A percentile compares a stretch with the other conserved stretches of the same genome.
Evolutionary conservation across 2,113 vertebrate genomes (phyloP).

Genomic region (Camelus bactrianus): DNA sequence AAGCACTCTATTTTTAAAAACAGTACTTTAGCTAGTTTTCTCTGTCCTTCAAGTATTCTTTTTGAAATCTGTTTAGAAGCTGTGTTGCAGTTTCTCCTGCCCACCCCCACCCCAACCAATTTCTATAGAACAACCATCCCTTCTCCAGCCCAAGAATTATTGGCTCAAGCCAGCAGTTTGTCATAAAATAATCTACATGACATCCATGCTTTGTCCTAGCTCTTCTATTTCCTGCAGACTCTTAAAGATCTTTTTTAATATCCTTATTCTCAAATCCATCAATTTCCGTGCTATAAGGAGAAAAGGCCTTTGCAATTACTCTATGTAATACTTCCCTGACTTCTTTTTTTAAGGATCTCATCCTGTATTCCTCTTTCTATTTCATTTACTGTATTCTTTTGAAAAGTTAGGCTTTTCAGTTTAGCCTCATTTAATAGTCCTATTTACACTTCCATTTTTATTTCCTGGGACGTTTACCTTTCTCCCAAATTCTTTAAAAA

Average conservation of each 20-base stretch:
- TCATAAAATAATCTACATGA: slow-evolving; percentile 83
- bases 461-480: slow-evolving; percentile 5
- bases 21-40: background rate
- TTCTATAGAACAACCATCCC: slow-evolving; percentile 36
- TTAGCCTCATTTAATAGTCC: background rate
- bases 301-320: slow-evolving; percentile 78
- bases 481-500: slow-evolving; percentile 7
- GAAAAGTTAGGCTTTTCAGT: slow-evolving; percentile 34
- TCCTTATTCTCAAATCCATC: slow-evolving; percentile 83
- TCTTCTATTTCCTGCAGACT: slow-evolving; percentile 81
- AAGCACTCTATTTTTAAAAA: background rate
- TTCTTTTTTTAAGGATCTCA: slow-evolving; percentile 73
- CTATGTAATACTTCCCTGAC: slow-evolving; percentile 77
- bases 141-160: slow-evolving; percentile 67
- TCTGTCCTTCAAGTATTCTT: background rate
- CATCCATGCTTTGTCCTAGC: slow-evolving; percentile 78
- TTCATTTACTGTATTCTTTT: slow-evolving; percentile 60
- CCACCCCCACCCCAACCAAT: background rate
- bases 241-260: slow-evolving; percentile 83
- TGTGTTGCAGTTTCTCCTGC: background rate
- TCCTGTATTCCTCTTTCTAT: slow-evolving; percentile 59
- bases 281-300: slow-evolving; percentile 78
- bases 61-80: slow-evolving; percentile 29
- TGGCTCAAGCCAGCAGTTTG: slow-evolving; percentile 73
- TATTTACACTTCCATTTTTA: slow-evolving; percentile 46